Conservation (phyloP, 2,113 vertebrate genomes). For the Psittacara wagleri region DNA sequence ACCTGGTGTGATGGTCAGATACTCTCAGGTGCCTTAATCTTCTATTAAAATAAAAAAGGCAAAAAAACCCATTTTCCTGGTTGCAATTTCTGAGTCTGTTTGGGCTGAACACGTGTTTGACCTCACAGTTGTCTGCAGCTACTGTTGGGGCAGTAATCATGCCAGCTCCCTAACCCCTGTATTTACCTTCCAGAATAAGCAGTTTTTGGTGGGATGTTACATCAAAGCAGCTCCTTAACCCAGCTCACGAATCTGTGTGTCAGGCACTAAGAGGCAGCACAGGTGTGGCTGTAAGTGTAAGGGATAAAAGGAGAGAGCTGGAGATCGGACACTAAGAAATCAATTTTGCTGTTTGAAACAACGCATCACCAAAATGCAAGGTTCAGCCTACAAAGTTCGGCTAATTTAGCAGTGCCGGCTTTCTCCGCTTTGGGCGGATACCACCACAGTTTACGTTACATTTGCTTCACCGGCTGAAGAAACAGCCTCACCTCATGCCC, state of each 20-base stretch:
- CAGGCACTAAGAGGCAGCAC: background rate
- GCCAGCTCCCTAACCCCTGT: no score
- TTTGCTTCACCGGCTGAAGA: background rate
- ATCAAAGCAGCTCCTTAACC: background rate
- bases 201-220: background rate
- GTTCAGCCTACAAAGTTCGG: fast-evolving
- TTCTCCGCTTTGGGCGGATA: background rate
- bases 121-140: background rate
- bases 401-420: background rate
- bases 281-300: no score
- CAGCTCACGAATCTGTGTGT: fast-evolving
- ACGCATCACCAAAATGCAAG: fast-evolving
- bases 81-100: background rate
- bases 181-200: background rate
- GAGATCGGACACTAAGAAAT: background rate
- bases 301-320: background rate
- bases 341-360: background rate
- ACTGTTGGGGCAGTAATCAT: fast-evolving
- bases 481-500: fast-evolving
- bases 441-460: fast-evolving
- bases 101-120: background rate
- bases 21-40: background rate
- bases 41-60: background rate
- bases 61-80: background rate
- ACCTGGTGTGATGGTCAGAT: background rate